phyloP scores from a whole-genome alignment of 2,888 invertebrate species.

The Tenodera sinensis region DNA sequence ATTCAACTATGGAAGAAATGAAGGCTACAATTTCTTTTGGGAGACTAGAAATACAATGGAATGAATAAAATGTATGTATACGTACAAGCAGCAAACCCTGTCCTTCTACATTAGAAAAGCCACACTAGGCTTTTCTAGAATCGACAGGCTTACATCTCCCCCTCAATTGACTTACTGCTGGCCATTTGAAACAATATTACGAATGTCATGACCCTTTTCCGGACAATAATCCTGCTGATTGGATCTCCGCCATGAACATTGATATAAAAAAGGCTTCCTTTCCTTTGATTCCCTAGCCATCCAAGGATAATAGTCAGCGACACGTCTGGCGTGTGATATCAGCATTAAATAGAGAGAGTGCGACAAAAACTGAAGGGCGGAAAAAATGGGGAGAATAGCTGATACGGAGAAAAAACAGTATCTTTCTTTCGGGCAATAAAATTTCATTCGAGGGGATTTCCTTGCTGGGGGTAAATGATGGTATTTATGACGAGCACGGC shows the following conservation, averaged over 20 bases:
- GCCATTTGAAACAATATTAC: conserved; percentile 27
- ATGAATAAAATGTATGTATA: too few species aligned
- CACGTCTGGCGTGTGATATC: conserved; percentile 9
- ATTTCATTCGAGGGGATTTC: conserved; percentile 32
- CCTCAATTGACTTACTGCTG: background rate
- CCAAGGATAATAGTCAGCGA: background rate
- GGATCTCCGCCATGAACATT: conserved; percentile 27
- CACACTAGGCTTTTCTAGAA: background rate
- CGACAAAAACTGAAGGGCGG: background rate
- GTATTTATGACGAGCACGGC: conserved; percentile 31
- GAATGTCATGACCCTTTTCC: conserved; percentile 26
- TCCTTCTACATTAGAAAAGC: too few species aligned
- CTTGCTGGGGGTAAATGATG: conserved; percentile 24
- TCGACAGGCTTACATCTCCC: background rate
- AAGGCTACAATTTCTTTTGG: too few species aligned
- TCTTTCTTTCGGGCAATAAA: conserved; percentile 34
- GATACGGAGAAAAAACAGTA: conserved; percentile 9
- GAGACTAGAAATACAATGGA: too few species aligned
- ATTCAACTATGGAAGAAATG: too few species aligned
- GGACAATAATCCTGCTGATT: conserved; percentile 27
- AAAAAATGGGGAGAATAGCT: background rate
- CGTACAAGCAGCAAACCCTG: too few species aligned
- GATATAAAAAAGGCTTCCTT: conserved; percentile 25
- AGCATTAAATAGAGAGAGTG: background rate
- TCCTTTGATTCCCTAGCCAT: background rate